Evolutionary conservation across 2,113 vertebrate species (phyloP).

Genomic region (Andinoacara biseriatus): DNA sequence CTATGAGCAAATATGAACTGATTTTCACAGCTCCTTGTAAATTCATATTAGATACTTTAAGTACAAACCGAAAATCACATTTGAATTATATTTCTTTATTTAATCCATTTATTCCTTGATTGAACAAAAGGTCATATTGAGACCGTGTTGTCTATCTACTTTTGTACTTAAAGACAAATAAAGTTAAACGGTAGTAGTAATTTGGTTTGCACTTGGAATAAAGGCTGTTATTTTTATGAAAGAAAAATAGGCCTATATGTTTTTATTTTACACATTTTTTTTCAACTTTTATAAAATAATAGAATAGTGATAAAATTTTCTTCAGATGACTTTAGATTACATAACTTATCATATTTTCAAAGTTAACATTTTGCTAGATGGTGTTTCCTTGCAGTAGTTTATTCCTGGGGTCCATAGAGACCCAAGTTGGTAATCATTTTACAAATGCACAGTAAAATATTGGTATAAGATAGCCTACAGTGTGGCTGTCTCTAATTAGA

Average conservation of each 20-base stretch:
- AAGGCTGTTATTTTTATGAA: no score
- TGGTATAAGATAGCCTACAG: neutral
- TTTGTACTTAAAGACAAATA: no score
- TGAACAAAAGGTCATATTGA: neutral
- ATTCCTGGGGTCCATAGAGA: neutral
- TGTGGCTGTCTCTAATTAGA: neutral
- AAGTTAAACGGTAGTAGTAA: no score
- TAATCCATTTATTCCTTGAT: neutral
- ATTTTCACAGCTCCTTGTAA: neutral
- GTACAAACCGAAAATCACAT: neutral
- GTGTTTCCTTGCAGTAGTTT: constrained; percentile 4
- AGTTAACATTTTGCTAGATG: neutral
- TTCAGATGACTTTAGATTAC: no score
- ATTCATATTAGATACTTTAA: neutral
- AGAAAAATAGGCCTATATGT: no score
- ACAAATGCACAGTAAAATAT: neutral
- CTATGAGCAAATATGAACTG: neutral
- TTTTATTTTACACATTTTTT: no score
- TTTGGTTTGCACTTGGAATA: no score
- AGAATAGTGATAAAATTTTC: no score
- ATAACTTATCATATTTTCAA: no score
- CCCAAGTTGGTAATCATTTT: neutral
- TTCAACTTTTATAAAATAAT: no score
- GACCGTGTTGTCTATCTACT: neutral
- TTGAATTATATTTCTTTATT: neutral